phyloP scores from a whole-genome alignment of 2,888 invertebrate genomes.

The Nipponacmea schrenckii region DNA sequence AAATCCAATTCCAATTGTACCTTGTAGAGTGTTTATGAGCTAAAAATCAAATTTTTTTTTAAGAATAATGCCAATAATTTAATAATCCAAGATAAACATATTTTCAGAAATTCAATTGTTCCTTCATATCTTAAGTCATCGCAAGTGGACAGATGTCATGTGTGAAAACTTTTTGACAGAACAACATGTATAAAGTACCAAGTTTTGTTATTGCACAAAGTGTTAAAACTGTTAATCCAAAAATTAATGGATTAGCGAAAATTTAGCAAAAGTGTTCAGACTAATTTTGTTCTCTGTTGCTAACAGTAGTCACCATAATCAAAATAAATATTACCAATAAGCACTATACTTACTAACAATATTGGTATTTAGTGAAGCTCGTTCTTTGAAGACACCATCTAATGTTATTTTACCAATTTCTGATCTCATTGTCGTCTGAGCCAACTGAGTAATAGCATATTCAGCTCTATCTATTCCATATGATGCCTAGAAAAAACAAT shows the following conservation, averaged over 20 bases:
- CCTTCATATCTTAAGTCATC: too few relatives aligned
- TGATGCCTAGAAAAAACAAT: constrained; percentile 74
- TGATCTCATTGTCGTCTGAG: constrained; percentile 99
- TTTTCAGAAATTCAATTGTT: too few relatives aligned
- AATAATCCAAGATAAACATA: too few relatives aligned
- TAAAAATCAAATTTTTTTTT: too few relatives aligned
- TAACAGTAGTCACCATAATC: too few relatives aligned
- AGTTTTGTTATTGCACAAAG: background rate
- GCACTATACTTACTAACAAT: constrained; percentile 77
- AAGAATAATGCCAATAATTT: too few relatives aligned
- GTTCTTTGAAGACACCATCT: constrained; percentile 95
- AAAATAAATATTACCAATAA: too few relatives aligned
- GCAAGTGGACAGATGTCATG: too few relatives aligned
- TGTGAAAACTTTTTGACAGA: too few relatives aligned
- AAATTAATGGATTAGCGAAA: constrained; percentile 3
- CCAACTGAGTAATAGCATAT: constrained; percentile 97
- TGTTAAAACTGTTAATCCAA: background rate
- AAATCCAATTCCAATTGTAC: too few relatives aligned
- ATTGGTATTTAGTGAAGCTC: constrained; percentile 91
- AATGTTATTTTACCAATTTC: constrained; percentile 97
- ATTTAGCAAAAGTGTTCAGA: background rate
- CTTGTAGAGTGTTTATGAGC: too few relatives aligned
- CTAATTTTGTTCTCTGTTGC: background rate
- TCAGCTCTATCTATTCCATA: constrained; percentile 99
- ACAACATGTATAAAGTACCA: too few relatives aligned